Evolutionary conservation across 1,140 invertebrate species (phyloP), one percentile per base, ranked within the genome.

Genomic region (Pectinophora gossypiella): DNA sequence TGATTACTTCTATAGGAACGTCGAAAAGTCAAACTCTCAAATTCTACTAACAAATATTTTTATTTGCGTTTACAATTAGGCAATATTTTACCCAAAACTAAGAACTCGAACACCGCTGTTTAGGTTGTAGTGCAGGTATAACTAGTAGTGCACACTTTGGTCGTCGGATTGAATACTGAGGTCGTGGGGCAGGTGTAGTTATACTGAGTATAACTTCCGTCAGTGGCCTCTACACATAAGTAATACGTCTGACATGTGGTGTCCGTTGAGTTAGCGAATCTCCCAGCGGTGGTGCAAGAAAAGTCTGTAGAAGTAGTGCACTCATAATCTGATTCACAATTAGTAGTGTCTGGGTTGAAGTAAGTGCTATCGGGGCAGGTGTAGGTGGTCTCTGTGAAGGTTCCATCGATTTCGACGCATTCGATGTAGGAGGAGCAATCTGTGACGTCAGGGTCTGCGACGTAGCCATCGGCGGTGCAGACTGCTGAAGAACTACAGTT

Each of bases 401-500:
- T 62, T 0, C 71, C 63, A 55, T 65, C 60, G 12, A 72, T 59
- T 50, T 61, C 21, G 0, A 76, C 54, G 38, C 76, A 79, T 27
- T 63, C 43, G 18, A 82, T 76, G 27, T 72, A 79, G 5, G 47
- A 47, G 3, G 70, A 54, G 44, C 76, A 82, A 40, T 76, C 53
- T 1, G 59, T 64, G 0, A 63, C 61, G 19, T 21, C 54, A 0
- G 76, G 63, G 48, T 77, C 61, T 1, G 65, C 52, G 10, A 77
- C 48, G 54, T 50, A 76, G 0, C 72, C 76, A 15, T 82, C 68
- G 4, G 50, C 42, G 0, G 67, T 76, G 50, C 74, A 79, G 3
- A 65, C 59, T n/a, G n/a, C n/a, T n/a, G n/a, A n/a, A n/a, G n/a
- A n/a, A n/a, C 13, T 40, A 9, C 13, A 40, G 38, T 40, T 40